Evolutionary conservation across 2,113 vertebrate species (phyloP).

Genomic region (Sander lucioperca): DNA sequence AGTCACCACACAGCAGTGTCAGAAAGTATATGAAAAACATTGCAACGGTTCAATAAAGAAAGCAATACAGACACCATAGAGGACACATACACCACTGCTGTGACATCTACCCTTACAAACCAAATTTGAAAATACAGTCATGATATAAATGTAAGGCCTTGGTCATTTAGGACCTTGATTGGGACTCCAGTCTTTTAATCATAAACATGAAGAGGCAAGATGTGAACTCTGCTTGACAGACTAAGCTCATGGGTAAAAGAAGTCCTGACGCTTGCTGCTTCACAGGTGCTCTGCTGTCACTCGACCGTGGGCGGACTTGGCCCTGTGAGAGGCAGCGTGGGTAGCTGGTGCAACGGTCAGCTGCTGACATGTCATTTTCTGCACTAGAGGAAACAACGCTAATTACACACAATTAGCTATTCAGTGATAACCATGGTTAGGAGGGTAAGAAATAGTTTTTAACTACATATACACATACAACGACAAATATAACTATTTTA

Average conservation of each 20-base stretch:
- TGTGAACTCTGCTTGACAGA: conserved; percentile 5
- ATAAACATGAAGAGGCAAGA: neutral
- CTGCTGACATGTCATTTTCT: conserved; percentile 53
- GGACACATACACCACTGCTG: neutral
- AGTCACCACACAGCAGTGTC: neutral
- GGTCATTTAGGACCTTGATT: neutral
- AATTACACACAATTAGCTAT: conserved; percentile 46
- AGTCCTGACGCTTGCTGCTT: neutral
- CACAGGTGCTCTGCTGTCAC: conserved; percentile 49
- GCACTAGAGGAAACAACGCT: conserved; percentile 21
- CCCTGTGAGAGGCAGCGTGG: conserved; percentile 40
- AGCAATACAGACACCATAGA: neutral
- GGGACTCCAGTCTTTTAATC: neutral
- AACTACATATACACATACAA: neutral
- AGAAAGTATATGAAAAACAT: neutral
- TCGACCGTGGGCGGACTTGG: conserved; percentile 33
- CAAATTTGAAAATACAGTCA: neutral
- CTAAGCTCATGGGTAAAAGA: conserved; percentile 4
- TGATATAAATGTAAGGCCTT: neutral
- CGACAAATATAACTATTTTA: too few relatives aligned
- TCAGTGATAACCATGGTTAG: conserved; percentile 5
- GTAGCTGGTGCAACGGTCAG: conserved; percentile 44
- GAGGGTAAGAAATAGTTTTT: neutral
- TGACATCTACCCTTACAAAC: neutral
- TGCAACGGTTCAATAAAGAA: neutral